phyloP scores from a whole-genome alignment of 2,888 invertebrate species.

The Lasioglossum morio region DNA sequence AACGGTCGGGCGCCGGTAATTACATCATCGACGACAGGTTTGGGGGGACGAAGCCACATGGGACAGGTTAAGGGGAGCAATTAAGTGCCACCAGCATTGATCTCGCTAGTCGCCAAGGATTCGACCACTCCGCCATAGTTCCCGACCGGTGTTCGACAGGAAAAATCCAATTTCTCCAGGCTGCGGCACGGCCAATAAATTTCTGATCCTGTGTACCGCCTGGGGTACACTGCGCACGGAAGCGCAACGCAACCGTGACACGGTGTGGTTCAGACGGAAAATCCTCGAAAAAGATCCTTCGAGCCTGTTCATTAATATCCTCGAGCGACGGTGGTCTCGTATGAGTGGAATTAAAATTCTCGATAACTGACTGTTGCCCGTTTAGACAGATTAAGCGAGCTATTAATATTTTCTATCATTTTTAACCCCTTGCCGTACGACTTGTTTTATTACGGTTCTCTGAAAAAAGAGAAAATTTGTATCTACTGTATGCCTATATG shows the following conservation, averaged over 20 bases:
- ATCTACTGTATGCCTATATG: too few species aligned
- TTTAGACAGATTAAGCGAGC: not conserved
- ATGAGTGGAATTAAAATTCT: not conserved
- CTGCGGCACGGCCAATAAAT: not conserved
- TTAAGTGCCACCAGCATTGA: conserved; percentile 53
- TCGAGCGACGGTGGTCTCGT: not conserved
- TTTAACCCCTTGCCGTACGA: too few species aligned
- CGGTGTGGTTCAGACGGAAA: not conserved
- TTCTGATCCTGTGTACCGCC: not conserved
- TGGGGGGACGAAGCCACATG: not conserved
- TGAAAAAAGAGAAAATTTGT: too few species aligned
- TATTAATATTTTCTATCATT: too few species aligned
- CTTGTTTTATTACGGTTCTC: too few species aligned
- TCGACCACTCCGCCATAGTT: not conserved
- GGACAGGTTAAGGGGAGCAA: conserved; percentile 35
- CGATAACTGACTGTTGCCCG: not conserved
- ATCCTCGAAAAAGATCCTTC: not conserved
- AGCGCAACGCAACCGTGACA: not conserved
- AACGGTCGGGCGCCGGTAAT: conserved; percentile 50
- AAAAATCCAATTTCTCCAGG: conserved; percentile 3
- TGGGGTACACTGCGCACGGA: not conserved
- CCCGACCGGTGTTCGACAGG: not conserved
- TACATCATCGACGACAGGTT: conserved; percentile 56
- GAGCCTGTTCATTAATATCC: not conserved
- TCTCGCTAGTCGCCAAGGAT: conserved; percentile 43